Conservation (phyloP, 2,113 vertebrate species). For the Burhinus oedicnemus region DNA sequence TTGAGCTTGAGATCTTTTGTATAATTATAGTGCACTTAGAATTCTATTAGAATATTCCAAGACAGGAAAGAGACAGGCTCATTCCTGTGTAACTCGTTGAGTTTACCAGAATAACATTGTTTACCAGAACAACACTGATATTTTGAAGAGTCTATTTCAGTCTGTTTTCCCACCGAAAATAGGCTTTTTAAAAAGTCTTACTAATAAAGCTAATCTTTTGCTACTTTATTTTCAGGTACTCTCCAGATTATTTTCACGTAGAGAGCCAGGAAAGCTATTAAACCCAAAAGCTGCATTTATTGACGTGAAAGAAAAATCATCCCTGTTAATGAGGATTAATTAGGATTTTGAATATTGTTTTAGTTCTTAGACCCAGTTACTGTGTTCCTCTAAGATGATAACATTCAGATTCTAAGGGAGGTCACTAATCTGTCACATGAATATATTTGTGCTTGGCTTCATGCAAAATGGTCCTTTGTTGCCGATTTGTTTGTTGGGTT, state of each 20-base stretch:
- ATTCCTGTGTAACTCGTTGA: background rate
- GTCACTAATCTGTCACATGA: background rate
- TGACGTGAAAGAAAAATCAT: background rate
- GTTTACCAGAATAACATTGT: background rate
- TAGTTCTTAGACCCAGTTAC: background rate
- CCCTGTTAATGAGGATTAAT: background rate
- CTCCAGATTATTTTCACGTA: background rate
- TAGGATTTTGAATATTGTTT: background rate
- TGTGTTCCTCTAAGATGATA: too few species aligned
- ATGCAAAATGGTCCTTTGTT: background rate
- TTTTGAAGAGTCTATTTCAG: background rate
- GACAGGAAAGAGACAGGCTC: accelerated
- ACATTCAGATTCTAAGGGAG: background rate
- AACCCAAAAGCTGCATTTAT: background rate
- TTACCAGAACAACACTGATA: accelerated
- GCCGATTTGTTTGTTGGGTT: background rate
- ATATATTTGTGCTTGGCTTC: background rate
- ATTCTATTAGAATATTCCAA: background rate
- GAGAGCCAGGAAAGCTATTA: background rate
- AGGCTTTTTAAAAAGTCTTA: background rate
- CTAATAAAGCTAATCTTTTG: background rate
- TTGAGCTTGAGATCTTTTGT: background rate
- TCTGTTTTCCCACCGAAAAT: background rate
- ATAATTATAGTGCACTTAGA: accelerated
- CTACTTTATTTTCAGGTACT: background rate